Conservation (phyloP, 2,113 vertebrate species). For the Grammomys dolichurus region DNA sequence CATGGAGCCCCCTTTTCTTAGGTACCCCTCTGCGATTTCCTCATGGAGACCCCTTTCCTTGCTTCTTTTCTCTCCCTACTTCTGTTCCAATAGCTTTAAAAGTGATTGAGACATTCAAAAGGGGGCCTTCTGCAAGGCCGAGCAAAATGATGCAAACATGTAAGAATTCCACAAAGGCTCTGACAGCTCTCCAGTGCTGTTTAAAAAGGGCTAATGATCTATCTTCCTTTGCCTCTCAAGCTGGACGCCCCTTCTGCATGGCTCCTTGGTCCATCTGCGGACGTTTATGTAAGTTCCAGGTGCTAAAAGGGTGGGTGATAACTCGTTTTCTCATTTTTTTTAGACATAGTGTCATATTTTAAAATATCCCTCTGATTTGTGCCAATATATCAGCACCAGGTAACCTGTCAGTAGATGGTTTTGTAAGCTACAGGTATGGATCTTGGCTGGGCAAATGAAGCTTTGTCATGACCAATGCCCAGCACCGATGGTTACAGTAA, state of each 20-base stretch:
- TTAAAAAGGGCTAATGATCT: neutral
- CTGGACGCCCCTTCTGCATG: neutral
- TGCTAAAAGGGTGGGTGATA: neutral
- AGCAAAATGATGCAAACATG: slow-evolving; percentile 22
- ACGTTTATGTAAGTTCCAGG: neutral
- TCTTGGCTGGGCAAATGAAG: neutral
- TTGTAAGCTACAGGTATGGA: neutral
- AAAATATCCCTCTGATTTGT: neutral
- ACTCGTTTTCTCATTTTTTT: neutral
- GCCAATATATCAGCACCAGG: neutral
- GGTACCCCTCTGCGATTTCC: neutral
- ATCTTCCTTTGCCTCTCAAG: neutral
- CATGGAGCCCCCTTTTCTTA: neutral
- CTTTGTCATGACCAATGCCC: neutral
- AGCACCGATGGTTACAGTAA: neutral
- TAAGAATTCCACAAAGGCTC: neutral
- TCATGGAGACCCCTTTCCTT: neutral
- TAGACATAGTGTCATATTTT: neutral
- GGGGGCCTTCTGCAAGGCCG: neutral
- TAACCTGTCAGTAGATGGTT: too few species aligned
- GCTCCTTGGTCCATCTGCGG: neutral
- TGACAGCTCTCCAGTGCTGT: slow-evolving; percentile 20
- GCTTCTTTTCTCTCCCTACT: neutral
- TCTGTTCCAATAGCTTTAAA: neutral
- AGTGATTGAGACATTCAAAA: neutral